A percentile compares a stretch with the other conserved stretches of the same genome.
Conservation (phyloP, 2,797 vertebrate species). For the Sebastes baramenuke region DNA sequence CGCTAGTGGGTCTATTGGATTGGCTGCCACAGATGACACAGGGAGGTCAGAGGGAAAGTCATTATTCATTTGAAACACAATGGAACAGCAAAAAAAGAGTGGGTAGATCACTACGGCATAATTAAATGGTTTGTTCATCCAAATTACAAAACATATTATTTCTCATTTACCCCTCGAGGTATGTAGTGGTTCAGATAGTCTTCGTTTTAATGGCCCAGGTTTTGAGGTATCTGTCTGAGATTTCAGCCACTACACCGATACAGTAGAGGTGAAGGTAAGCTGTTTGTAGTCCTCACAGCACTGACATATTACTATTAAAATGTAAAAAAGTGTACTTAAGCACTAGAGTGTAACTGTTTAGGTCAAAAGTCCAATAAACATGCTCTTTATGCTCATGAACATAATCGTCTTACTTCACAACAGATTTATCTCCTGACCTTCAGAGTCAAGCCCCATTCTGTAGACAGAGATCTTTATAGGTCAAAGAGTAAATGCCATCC, state of each 20-base stretch:
- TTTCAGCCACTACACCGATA: not conserved
- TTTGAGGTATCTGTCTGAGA: not conserved
- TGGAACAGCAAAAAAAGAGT: constrained; percentile 5
- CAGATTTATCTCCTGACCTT: constrained; percentile 13
- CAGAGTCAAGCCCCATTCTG: not conserved
- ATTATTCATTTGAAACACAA: constrained; percentile 32
- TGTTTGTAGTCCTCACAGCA: not conserved
- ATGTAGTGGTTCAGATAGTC: not conserved
- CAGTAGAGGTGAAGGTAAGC: not conserved
- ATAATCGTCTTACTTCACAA: not conserved
- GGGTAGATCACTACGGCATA: not conserved
- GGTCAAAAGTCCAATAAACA: not conserved
- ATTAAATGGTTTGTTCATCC: not conserved
- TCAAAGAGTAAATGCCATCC: constrained; percentile 22
- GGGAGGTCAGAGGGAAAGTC: constrained; percentile 18
- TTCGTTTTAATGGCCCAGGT: not conserved
- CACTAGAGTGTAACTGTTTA: not conserved
- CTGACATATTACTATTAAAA: not conserved
- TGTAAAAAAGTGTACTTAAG: not conserved
- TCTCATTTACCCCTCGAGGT: not conserved
- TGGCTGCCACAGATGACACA: constrained; percentile 34
- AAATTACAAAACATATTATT: not conserved
- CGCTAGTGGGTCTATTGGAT: constrained; percentile 32
- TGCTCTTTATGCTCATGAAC: not conserved
- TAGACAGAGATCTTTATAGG: constrained; percentile 6